Percentiles rank a stretch among this genome's conserved stretches.
These are phyloP conservation scores for Australoheros scitulus DNA, from an alignment of 2,113 vertebrate genomes.

Conservation along the genomic window DNA sequence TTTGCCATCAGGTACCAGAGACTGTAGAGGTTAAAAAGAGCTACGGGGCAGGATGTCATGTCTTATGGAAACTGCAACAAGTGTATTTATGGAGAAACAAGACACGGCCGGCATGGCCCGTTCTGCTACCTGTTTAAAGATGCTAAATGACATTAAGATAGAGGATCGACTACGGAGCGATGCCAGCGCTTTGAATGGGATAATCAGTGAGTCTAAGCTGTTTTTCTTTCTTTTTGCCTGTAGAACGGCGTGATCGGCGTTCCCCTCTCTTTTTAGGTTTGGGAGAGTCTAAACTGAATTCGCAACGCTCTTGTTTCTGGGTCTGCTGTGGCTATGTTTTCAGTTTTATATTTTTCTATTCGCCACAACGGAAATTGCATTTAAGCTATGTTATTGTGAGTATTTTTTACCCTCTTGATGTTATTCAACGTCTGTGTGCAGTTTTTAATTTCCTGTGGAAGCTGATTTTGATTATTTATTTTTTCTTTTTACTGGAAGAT, in stretches of 20 bases:
- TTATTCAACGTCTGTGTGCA: background rate
- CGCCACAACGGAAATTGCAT: too few species aligned
- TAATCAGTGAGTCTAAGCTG: conserved; percentile 81
- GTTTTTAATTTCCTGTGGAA: too few species aligned
- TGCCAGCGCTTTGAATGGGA: conserved; percentile 78
- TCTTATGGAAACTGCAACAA: conserved; percentile 81
- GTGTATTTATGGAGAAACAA: conserved; percentile 76
- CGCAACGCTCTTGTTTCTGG: background rate
- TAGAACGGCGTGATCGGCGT: background rate
- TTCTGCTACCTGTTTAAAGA: conserved; percentile 76
- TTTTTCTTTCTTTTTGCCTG: background rate
- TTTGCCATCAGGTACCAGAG: background rate
- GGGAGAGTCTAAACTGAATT: background rate
- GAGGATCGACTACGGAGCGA: conserved; percentile 78
- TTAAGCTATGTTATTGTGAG: background rate
- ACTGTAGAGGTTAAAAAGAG: background rate
- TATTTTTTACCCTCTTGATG: background rate
- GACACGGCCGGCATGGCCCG: conserved; percentile 69
- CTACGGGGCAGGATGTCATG: background rate
- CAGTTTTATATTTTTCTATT: background rate
- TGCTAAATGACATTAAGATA: conserved; percentile 81
- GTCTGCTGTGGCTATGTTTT: background rate
- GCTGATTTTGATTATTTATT: too few species aligned
- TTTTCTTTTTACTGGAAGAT: too few species aligned
- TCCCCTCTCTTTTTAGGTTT: background rate